Evolutionary conservation across 2,888 invertebrate genomes (phyloP), one percentile per base, ranked within the genome.

Genomic region (Nesidiocoris tenuis): DNA sequence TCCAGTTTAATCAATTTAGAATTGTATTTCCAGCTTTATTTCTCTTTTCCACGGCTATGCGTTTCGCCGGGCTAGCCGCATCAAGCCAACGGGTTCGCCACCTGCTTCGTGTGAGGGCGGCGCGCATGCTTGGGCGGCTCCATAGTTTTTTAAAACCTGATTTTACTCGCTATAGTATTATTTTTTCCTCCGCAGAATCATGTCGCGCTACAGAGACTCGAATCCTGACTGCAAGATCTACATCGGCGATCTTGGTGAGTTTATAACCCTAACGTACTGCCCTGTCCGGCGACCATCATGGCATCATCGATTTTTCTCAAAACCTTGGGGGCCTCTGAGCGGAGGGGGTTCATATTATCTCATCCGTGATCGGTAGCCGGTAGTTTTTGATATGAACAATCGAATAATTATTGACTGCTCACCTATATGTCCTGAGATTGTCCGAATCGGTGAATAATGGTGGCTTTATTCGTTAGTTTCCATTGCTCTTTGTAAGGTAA

Each of bases 161-260:
- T 39, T 39, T 7, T 39, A 7, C 12, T 3, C 12, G 39, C 39
- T 39, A 12, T 39, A 39, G 39, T 12, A 7, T 39, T 39, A 7
- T 12, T 7, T 7, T 39, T 39, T 39, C 39, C 3, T 39, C 12
- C 12, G 39, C 39, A 39, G 39, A 39, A 39, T 39, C 2, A 91
- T 92, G 90, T 91, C 91, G 80, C 88, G 92, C 76, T 90, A 92
- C 83, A 90, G 91, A 80, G 82, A 82, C 79, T 81, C 82, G 54
- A 81, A 82, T 76, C 89, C 89, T 75, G 96, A 96, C 85, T 94
- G 95, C 82, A 97, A 97, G 85, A 93, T 97, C 64, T 98, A 97
- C 84, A 95, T 98, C 22, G 98, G 97, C 72, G 96, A 97, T 86
- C 87, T 98, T 82, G 96, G 96, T 74, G 65, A 74, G 72, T 72